A percentile compares a stretch with the other conserved stretches of the same genome.
These are phyloP conservation scores for Drosophila pegasa DNA, from an alignment of 2,888 invertebrate species.

Conservation along the genomic window DNA sequence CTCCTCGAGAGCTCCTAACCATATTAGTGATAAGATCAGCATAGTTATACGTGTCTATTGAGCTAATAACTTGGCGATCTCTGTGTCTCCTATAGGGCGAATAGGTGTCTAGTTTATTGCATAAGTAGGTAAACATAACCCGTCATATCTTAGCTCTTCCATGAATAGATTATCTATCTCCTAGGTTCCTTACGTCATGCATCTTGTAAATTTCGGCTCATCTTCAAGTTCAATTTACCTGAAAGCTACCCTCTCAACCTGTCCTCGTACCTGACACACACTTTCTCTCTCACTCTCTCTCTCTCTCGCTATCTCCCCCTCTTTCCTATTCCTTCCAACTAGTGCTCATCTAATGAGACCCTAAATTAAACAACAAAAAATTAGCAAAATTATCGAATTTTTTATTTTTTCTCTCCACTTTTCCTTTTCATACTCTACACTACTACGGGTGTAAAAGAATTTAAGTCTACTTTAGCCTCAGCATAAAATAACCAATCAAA, in stretches of 20 bases:
- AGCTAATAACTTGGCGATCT: conserved; percentile 11
- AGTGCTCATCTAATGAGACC: background rate
- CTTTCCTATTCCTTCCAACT: background rate
- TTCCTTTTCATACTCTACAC: conserved; percentile 24
- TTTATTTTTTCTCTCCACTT: background rate
- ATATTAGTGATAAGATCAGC: conserved; percentile 35
- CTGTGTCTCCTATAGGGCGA: background rate
- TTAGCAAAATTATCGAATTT: background rate
- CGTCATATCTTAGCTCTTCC: conserved; percentile 76
- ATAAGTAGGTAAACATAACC: conserved; percentile 47
- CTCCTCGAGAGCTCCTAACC: conserved; percentile 26
- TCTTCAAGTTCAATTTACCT: conserved; percentile 37
- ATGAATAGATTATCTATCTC: conserved; percentile 48
- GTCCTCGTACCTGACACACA: conserved; percentile 71
- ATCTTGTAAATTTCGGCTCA: conserved; percentile 55
- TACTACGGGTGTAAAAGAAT: conserved; percentile 72
- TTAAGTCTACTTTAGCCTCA: conserved; percentile 53
- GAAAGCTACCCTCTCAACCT: conserved; percentile 72
- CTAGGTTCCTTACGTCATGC: conserved; percentile 17
- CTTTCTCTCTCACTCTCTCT: conserved; percentile 29
- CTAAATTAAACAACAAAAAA: background rate
- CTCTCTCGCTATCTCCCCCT: conserved; percentile 14
- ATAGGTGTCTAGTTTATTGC: conserved; percentile 18
- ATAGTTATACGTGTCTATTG: conserved; percentile 21
- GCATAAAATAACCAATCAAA: conserved; percentile 33